Conservation (phyloP, 2,113 vertebrate species). For the Aldabrachelys gigantea region DNA sequence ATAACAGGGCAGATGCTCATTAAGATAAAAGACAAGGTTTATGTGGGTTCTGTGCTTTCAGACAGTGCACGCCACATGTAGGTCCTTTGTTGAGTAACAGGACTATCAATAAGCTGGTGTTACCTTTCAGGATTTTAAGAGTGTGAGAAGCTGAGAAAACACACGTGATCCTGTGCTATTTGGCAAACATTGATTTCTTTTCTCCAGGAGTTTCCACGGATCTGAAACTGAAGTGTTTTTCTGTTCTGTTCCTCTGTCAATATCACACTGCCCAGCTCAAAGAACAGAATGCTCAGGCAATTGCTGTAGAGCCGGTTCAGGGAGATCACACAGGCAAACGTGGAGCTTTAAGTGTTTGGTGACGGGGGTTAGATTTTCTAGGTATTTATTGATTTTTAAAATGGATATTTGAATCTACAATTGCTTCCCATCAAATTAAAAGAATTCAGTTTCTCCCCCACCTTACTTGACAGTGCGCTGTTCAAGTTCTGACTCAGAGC, state of each 20-base stretch:
- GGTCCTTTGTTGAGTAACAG: conserved; percentile 47
- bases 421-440: background rate
- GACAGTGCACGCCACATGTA: conserved; percentile 1
- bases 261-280: background rate
- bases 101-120: conserved; percentile 32
- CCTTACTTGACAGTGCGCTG: background rate
- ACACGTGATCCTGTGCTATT: conserved; percentile 22
- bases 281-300: background rate
- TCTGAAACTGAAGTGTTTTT: conserved; percentile 40
- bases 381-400: background rate
- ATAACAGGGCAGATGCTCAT: conserved; percentile 47
- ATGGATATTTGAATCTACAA: background rate
- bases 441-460: background rate
- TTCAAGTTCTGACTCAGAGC: background rate
- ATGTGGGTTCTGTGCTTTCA: conserved; percentile 23
- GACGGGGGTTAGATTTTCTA: background rate
- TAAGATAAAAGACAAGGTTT: conserved; percentile 61
- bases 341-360: background rate
- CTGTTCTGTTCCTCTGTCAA: conserved; percentile 16
- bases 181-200: conserved; percentile 40
- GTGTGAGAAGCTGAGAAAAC: conserved; percentile 28
- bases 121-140: conserved; percentile 48
- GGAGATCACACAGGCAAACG: conserved; percentile 4
- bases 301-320: conserved; percentile 33
- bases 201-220: conserved; percentile 19